Base-by-base conservation (phyloP, 2,113 vertebrate genomes). In the Menidia beryllina region DNA sequence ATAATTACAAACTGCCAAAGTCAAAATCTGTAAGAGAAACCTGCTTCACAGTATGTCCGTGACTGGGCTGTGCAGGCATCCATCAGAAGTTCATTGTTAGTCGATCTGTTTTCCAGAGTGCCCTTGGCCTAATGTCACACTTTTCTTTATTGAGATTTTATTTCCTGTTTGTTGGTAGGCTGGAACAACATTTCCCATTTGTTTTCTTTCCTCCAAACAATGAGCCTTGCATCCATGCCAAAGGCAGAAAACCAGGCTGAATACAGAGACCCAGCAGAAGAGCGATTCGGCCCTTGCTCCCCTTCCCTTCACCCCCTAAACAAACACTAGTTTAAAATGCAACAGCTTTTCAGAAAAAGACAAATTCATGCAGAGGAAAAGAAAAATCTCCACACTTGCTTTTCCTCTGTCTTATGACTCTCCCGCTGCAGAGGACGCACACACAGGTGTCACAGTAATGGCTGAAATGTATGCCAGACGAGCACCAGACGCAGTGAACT, bases 171-270 rank as follows among this genome's bases (percentile, higher is more conserved):
- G 51, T 50, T 36, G 2, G 69, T 48, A 15, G 72, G 74, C 73
- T 64, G 19, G 26, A 69, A 72, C 77, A 80, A 54, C 50, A 73
- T 83, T 77, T 86, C 67, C 79, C 56, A 74, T 86, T 93, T 92
- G 86, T 88, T 86, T 68, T 59, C 17, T 0, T 54, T 25, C 64
- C 72, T 69, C 49, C 45, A 73, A 84, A 84, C 76, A 93, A 92
- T 92, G 78, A 89, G 36, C 53, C 60, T 6, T 7, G 63, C 51
- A 68, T 55, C 60, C 72, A 26, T n/a, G 34, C 36, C 57, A 47
- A 75, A 64, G n/a, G 49, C 24, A 52, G 27, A 76, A 49, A 55
- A 51, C 15, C 74, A n/a, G 8, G 38, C 38, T 52, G 55, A 76
- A 63, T 58, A 39, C 34, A 66, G 34, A 72, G 36, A n/a, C 48